Conservation (phyloP, 2,888 invertebrate genomes). For the Cremastobaeus sp. region DNA sequence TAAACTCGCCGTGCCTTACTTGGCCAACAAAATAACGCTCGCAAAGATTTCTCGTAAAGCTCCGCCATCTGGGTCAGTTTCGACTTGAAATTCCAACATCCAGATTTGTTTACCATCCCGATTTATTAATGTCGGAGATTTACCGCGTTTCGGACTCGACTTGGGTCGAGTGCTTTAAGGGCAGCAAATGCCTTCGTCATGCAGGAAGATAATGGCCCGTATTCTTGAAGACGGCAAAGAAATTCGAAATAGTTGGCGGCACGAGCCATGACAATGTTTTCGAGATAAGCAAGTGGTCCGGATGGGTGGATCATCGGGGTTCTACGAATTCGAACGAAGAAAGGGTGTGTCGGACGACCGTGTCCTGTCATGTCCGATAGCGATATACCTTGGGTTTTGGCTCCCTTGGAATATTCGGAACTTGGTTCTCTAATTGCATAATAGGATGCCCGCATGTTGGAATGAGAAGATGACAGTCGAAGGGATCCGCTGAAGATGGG, state of each 20-base stretch:
- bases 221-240: conserved; percentile 47
- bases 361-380: conserved; percentile 78
- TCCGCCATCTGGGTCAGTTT: no score
- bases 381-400: conserved; percentile 74
- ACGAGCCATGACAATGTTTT: conserved; percentile 68
- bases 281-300: conserved; percentile 72
- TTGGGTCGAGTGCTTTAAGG: background rate
- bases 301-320: conserved; percentile 65
- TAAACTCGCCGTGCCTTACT: conserved; percentile 37
- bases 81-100: no score
- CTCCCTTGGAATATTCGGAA: conserved; percentile 74
- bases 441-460: conserved; percentile 76
- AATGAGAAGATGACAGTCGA: conserved; percentile 60
- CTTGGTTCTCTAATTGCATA: conserved; percentile 76
- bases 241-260: conserved; percentile 52
- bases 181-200: conserved; percentile 10
- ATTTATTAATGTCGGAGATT: no score
- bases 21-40: no score
- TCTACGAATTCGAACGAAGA: conserved; percentile 77
- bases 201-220: conserved; percentile 45
- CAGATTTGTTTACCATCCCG: no score
- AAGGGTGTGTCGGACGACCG: conserved; percentile 78
- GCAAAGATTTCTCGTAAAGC: no score
- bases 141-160: background rate
- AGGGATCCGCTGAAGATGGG: conserved; percentile 51